Conservation (phyloP, 2,888 invertebrate species). For the Synanthedon vespiformis region DNA sequence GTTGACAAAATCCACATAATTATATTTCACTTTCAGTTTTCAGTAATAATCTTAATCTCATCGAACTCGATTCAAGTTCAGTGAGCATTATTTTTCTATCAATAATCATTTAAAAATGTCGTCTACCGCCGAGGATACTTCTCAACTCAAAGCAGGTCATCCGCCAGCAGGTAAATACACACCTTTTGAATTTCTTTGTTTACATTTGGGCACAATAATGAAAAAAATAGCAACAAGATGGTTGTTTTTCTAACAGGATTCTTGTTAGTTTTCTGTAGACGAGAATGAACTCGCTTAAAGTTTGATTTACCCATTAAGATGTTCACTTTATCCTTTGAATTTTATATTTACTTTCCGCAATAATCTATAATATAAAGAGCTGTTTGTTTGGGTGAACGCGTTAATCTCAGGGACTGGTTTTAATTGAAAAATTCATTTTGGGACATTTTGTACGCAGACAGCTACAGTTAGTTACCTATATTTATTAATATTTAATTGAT, state of each 20-base stretch:
- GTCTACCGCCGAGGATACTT: conserved; percentile 66
- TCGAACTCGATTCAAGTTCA: neutral
- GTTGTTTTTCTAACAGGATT: neutral
- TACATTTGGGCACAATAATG: conserved; percentile 9
- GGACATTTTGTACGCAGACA: no score
- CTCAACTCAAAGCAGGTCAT: conserved; percentile 86
- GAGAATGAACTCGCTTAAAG: neutral
- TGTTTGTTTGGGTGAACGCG: no score
- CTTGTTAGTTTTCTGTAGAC: conserved; percentile 1
- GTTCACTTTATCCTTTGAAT: neutral
- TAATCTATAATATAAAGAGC: no score
- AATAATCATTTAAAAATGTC: conserved; percentile 30
- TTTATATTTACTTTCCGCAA: neutral
- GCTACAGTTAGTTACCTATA: no score
- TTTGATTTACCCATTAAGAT: neutral
- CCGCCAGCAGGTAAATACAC: conserved; percentile 84
- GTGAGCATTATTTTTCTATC: neutral
- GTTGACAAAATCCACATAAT: neutral
- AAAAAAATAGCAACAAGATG: no score
- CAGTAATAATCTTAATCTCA: neutral
- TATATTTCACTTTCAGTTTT: neutral
- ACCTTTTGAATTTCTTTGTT: conserved; percentile 21
- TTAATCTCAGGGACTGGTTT: no score
- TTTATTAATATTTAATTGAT: no score
- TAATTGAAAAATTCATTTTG: no score